Percentiles rank a stretch among this genome's conserved stretches.
These are phyloP conservation scores for Anser brachyrhynchus DNA, from an alignment of 2,113 vertebrate species.

Conservation along the genomic window DNA sequence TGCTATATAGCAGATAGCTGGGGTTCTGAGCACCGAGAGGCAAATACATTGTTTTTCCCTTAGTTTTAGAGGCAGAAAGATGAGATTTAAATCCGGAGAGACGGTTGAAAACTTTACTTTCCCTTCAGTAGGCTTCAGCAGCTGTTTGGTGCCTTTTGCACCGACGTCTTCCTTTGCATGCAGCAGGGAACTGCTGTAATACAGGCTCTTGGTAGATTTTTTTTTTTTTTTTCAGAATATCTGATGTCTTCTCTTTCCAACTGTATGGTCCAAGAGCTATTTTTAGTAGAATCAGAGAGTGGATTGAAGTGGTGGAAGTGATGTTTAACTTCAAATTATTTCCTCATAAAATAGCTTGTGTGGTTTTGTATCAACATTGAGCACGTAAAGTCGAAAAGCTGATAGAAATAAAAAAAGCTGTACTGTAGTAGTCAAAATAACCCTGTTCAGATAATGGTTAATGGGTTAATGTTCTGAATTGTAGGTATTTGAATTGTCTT, in stretches of 20 bases:
- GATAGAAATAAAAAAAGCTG: neutral
- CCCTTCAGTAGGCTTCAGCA: neutral
- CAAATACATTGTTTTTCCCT: rapidly evolving
- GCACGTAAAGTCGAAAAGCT: neutral
- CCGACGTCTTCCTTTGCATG: neutral
- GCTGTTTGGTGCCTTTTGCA: neutral
- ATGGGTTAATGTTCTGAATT: neutral
- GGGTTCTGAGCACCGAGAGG: neutral
- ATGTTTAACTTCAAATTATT: neutral
- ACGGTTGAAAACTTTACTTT: neutral
- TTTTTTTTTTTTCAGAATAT: neutral
- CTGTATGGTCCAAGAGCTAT: neutral
- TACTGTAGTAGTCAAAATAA: neutral
- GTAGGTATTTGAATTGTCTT: neutral
- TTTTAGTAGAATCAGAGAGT: neutral
- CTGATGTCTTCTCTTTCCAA: neutral
- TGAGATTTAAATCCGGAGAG: neutral
- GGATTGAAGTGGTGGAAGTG: neutral
- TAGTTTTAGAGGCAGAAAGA: neutral
- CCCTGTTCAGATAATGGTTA: neutral
- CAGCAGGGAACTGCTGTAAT: neutral
- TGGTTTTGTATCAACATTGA: neutral
- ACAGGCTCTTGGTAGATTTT: neutral
- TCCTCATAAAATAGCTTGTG: neutral
- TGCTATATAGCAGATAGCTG: neutral